These are phyloP conservation scores for Metellina segmentata DNA, from an alignment of 2,888 invertebrate species.

Conservation along the genomic window DNA sequence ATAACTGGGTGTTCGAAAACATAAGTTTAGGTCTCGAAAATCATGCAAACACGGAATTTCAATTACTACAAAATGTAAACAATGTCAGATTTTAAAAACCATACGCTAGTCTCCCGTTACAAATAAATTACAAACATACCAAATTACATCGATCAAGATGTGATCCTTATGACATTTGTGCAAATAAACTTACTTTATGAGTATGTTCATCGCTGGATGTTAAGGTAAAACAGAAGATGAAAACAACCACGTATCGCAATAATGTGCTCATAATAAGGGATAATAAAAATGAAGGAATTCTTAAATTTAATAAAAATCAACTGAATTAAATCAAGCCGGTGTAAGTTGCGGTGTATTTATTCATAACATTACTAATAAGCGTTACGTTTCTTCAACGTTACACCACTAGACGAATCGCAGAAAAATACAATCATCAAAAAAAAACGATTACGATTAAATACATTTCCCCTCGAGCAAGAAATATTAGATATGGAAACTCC, in stretches of 20 bases:
- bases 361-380: slow-evolving; percentile 49
- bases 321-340: slow-evolving; percentile 51
- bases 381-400: slow-evolving; percentile 59
- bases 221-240: slow-evolving; percentile 69
- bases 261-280: slow-evolving; percentile 47
- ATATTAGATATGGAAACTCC: background rate
- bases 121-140: background rate
- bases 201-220: slow-evolving; percentile 87
- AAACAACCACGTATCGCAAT: slow-evolving; percentile 14
- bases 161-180: slow-evolving; percentile 47
- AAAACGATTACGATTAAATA: slow-evolving; percentile 33
- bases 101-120: too few species aligned
- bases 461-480: too few species aligned
- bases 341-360: slow-evolving; percentile 33
- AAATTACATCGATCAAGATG: background rate
- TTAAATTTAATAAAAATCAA: slow-evolving; percentile 13
- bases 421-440: slow-evolving; percentile 58
- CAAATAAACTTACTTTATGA: slow-evolving; percentile 86
- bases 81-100: too few species aligned
- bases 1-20: too few species aligned
- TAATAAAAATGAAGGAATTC: background rate
- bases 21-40: too few species aligned
- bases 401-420: slow-evolving; percentile 37
- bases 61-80: too few species aligned
- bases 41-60: too few species aligned